Base-by-base conservation (phyloP, 2,888 invertebrate genomes). In the Epinotia bilunana region DNA sequence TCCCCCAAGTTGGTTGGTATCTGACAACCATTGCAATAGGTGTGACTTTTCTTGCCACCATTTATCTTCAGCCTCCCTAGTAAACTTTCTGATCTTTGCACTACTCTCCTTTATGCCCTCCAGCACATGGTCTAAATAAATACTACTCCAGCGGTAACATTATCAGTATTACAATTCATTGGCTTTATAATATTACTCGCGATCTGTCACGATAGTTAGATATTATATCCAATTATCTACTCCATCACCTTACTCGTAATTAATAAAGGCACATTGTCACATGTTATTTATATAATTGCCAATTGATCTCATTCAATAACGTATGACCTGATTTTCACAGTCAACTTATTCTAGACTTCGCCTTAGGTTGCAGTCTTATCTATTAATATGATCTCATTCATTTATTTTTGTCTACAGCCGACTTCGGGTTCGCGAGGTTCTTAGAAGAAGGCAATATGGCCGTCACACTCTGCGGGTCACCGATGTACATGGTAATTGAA, bases 391-490 rank as follows among this genome's bases (percentile, higher is more conserved):
- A 65, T 46, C 58, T 46, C 23, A 55, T 43, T 61, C 28, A 18
- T 62, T 39, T 67, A 5, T 68, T 82, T 81, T 75, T 86, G 83
- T 80, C 85, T 94, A 74, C 91, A 97, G 99, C 99, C 87, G 99
- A 99, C 95, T 99, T 99, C 95, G 99, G 99, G 69, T 99, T 99
- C 94, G 99, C 99, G 72, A 95, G 99, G 88, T 99, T 99, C 92
- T 95, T 99, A 64, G 98, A 98, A 92, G 99, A 99, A 89, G 99
- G 99, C 78, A 99, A 99, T 73, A 99, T 99, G 99, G 99, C 99
- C 73, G 99, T 99, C 78, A 99, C 99, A 49, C 95, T 99, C 60
- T 99, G 99, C 92, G 99, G 99, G 64, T 99, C 99, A 65, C 99
- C 99, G 16, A 99, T 99, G 99, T 99, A 99, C 89, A 99, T 99